These are phyloP conservation scores for Stercorarius parasiticus DNA, from an alignment of 2,113 vertebrate genomes.

Conservation along the genomic window DNA sequence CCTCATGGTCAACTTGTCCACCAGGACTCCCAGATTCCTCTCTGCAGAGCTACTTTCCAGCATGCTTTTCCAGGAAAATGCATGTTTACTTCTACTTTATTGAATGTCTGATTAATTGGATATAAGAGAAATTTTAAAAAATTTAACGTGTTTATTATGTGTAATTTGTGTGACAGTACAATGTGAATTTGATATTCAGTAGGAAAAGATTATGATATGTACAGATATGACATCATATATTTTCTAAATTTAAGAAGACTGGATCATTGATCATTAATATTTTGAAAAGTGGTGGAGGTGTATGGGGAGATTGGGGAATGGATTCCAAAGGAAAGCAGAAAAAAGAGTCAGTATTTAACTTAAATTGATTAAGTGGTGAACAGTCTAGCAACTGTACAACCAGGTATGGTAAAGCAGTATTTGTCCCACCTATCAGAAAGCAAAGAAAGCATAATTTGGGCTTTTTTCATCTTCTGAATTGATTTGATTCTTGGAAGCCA, in stretches of 20 bases:
- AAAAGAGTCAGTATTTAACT: neutral
- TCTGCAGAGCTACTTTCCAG: neutral
- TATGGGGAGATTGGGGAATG: neutral
- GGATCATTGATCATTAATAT: neutral
- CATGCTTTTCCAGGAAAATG: neutral
- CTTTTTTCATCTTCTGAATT: neutral
- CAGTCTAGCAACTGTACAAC: neutral
- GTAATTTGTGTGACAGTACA: neutral
- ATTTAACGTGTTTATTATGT: neutral
- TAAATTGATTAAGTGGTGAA: neutral
- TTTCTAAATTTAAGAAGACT: neutral
- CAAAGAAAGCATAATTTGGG: neutral
- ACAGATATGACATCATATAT: neutral
- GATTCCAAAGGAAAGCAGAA: neutral
- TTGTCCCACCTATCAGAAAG: neutral
- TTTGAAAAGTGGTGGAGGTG: neutral
- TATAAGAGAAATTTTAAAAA: neutral
- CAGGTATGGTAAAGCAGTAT: neutral
- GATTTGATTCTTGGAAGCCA: neutral
- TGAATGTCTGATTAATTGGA: slow-evolving; percentile 28
- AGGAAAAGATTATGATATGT: neutral
- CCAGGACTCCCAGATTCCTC: neutral
- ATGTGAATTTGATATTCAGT: slow-evolving; percentile 1
- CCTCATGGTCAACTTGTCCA: neutral
- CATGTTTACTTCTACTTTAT: neutral